phyloP scores from a whole-genome alignment of 1,140 invertebrate genomes.

The Caligus rogercresseyi region DNA sequence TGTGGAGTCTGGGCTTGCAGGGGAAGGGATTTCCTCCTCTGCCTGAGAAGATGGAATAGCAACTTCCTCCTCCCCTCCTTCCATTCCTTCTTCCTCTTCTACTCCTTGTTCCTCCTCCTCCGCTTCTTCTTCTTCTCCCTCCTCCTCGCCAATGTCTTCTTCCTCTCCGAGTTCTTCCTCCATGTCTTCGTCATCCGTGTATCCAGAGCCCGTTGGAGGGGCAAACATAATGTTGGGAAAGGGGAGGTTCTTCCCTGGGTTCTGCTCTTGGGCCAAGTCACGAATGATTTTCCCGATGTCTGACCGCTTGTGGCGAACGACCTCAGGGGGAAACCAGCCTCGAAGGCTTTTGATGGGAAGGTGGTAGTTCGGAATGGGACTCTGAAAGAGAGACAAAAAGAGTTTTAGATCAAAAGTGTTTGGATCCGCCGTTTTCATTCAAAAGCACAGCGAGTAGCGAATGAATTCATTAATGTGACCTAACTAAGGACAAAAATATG shows the following conservation, averaged over 20 bases:
- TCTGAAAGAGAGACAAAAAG: neutral
- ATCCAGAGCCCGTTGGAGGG: neutral
- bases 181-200: conserved; percentile 13
- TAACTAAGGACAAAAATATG: too few relatives aligned
- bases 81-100: neutral
- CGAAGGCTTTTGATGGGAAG: conserved; percentile 16
- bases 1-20: neutral
- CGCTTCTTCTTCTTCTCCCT: neutral
- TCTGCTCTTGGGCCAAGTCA: conserved; percentile 11
- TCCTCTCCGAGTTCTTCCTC: neutral
- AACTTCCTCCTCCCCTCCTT: neutral
- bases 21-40: too few relatives aligned
- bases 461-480: neutral
- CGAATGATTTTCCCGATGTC: conserved; percentile 23
- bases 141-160: neutral
- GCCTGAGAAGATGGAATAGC: neutral
- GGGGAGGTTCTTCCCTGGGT: conserved; percentile 18
- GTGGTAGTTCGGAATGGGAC: conserved; percentile 10
- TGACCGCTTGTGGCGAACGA: conserved; percentile 21
- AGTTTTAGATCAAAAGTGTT: too few relatives aligned
- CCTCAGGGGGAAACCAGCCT: conserved; percentile 13
- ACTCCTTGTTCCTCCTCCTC: neutral
- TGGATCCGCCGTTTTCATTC: too few relatives aligned
- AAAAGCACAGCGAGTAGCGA: too few relatives aligned
- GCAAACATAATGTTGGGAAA: conserved; percentile 14